Evolutionary conservation across 2,797 vertebrate species (phyloP), one percentile per base, ranked within the genome.

Genomic region (Leptodactylus fallax): DNA sequence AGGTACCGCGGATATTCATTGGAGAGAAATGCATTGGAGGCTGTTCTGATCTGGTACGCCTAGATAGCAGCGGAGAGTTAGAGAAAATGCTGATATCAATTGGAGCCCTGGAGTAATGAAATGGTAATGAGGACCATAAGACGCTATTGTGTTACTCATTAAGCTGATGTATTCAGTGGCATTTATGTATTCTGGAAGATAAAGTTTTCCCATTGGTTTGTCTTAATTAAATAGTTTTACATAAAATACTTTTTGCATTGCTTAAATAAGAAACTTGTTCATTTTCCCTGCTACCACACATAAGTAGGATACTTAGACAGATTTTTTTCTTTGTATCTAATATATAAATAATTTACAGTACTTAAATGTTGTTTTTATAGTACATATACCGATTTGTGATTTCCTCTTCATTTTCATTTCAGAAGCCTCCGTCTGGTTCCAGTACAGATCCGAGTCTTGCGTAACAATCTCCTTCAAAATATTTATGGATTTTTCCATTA

Each of bases 1-100:
- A 98, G 97, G 97, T 98, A 11, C 97, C 97, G 0, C 94, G 97
- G 4, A 94, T 97, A 87, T 98, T 97, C 90, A 94, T 97, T 0
- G 97, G 97, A 0, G 92, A 95, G 88, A 90, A 95, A 13, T 97
- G 97, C 78, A 92, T 98, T 6, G 97, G 97, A 19, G 97, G 97
- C 0, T 97, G 95, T 90, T 94, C 88, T 17, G 96, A 97, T 0
- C 94, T 97, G 8, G 81, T 77, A 0, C 84, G 67, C 0, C 90
- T 97, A 91, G 90, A 97, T 0, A 23, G 76, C 45, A 95, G 77
- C 0, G 96, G 96, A 1, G 87, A 96, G 88, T 94, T 97, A 87
- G 45, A 94, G 83, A 61, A 10, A 0, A 93, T 92, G 91, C 93
- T 98, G 89, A 89, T 93, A 87, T 90, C 93, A 45, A 96, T 97